These are phyloP conservation scores for Pristionchus entomophagus DNA, from an alignment of 2,888 invertebrate species.

Conservation along the genomic window DNA sequence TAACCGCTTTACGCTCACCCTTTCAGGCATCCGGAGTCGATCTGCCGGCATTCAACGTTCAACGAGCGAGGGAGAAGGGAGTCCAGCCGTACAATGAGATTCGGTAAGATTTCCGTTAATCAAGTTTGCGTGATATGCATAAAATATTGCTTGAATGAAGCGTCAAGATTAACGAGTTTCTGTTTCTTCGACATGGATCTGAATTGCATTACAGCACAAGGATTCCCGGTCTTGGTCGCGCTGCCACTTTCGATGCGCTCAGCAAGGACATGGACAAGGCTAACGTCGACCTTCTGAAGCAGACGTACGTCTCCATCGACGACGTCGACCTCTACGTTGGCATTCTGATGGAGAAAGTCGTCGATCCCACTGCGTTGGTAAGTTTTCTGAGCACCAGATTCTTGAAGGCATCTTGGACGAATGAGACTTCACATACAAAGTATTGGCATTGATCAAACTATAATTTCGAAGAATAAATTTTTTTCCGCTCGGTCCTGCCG, in stretches of 20 bases:
- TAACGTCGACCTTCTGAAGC: neutral
- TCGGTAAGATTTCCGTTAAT: constrained; percentile 36
- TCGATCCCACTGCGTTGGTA: neutral
- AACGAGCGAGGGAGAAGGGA: constrained; percentile 81
- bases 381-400: too few species aligned
- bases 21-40: constrained; percentile 85
- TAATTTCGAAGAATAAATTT: neutral
- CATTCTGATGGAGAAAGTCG: constrained; percentile 56
- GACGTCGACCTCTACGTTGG: constrained; percentile 62
- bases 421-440: too few species aligned
- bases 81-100: constrained; percentile 53
- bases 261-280: neutral
- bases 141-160: too few species aligned
- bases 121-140: too few species aligned
- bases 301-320: constrained; percentile 52
- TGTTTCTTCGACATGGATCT: too few species aligned
- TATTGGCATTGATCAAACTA: too few species aligned
- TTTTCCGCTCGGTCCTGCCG: constrained; percentile 58
- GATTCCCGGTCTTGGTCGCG: neutral
- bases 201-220: neutral
- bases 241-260: neutral
- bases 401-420: too few species aligned
- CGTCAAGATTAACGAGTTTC: neutral
- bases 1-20: too few species aligned
- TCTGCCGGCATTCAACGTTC: constrained; percentile 90